These are phyloP conservation scores for Microchrysa polita DNA, from an alignment of 2,888 invertebrate species.

Conservation along the genomic window DNA sequence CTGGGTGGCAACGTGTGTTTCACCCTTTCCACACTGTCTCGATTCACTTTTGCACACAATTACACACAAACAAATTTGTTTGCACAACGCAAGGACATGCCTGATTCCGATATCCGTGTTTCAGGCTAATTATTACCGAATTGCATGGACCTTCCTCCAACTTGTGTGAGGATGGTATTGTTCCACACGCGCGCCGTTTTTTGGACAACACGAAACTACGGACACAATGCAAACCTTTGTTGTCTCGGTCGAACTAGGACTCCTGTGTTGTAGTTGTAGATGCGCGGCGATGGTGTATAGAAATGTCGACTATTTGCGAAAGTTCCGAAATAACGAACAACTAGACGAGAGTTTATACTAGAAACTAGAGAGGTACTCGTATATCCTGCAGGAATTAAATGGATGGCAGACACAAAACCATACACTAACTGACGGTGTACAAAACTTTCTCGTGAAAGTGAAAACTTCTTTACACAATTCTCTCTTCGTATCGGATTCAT, in stretches of 20 bases:
- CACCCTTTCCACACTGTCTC: background rate
- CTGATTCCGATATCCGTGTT: background rate
- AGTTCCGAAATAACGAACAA: background rate
- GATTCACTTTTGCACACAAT: constrained; percentile 1
- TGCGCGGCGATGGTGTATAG: no score
- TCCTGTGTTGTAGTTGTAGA: no score
- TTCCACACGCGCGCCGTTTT: background rate
- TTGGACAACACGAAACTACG: background rate
- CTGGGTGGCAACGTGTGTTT: background rate
- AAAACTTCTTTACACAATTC: constrained; percentile 18
- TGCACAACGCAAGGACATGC: background rate
- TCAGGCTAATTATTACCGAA: background rate
- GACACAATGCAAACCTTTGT: background rate
- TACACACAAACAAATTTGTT: background rate
- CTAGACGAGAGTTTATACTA: background rate
- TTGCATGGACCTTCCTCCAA: background rate
- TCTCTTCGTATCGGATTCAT: background rate
- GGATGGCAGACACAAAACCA: no score
- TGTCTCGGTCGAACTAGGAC: no score
- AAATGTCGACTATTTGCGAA: background rate
- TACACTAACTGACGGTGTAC: no score
- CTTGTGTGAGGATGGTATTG: background rate
- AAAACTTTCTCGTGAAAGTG: constrained; percentile 34
- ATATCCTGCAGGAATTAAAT: no score
- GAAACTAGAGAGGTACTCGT: no score